A percentile compares a stretch with the other conserved stretches of the same genome.
These are phyloP conservation scores for Phycodurus eques DNA, from an alignment of 2,113 vertebrate genomes.

Conservation along the genomic window DNA sequence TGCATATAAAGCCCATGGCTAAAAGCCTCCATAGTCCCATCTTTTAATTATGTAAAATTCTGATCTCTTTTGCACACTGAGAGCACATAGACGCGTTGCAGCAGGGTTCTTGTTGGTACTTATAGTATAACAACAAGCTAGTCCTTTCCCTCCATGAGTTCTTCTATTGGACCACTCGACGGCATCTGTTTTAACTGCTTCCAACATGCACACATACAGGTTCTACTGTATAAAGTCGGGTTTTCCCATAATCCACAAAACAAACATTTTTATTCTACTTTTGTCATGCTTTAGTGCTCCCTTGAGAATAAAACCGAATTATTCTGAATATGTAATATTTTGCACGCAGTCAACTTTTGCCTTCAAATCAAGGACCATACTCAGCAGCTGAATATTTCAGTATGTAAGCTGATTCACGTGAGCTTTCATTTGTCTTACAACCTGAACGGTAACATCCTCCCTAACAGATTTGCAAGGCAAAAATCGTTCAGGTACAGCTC, in stretches of 20 bases:
- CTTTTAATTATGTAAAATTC: slow-evolving; percentile 27
- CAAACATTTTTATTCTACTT: slow-evolving; percentile 56
- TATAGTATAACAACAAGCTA: slow-evolving; percentile 30
- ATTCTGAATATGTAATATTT: slow-evolving; percentile 25
- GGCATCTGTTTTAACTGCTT: slow-evolving; percentile 51
- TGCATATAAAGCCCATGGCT: slow-evolving; percentile 3
- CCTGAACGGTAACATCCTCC: slow-evolving; percentile 21
- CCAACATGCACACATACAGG: slow-evolving; percentile 26
- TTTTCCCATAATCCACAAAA: slow-evolving; percentile 57
- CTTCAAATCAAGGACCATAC: slow-evolving; percentile 16
- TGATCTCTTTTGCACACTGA: slow-evolving; percentile 9
- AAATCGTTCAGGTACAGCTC: slow-evolving; percentile 29
- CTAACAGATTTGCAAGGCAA: slow-evolving; percentile 30
- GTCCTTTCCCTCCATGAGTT: slow-evolving; percentile 38
- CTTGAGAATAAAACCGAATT: slow-evolving; percentile 11
- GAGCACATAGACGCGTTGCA: background rate
- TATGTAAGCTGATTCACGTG: slow-evolving; percentile 18
- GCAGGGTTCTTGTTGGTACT: slow-evolving; percentile 31
- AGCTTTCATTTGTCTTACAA: slow-evolving; percentile 28
- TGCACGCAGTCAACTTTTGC: slow-evolving; percentile 12
- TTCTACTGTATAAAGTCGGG: slow-evolving; percentile 44
- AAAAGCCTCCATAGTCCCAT: slow-evolving; percentile 7
- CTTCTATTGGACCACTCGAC: slow-evolving; percentile 41
- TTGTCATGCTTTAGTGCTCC: slow-evolving; percentile 16
- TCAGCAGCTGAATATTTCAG: slow-evolving; percentile 15